Percentiles rank a stretch among this genome's conserved stretches.
Evolutionary conservation across 2,888 invertebrate genomes (phyloP).

Genomic region (Taphrorychus bicolor): DNA sequence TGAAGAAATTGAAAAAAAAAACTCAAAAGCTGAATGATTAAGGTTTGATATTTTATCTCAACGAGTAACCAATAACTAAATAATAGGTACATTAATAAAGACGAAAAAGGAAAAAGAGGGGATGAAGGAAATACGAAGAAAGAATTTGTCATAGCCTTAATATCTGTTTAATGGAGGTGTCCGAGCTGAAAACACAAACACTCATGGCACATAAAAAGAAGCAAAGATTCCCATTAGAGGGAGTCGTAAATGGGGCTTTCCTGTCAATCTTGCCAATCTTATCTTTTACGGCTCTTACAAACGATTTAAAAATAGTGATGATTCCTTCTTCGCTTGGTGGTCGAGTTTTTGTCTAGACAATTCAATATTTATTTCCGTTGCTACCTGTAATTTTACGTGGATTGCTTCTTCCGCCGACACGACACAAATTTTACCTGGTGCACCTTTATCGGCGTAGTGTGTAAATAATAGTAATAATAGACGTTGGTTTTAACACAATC

Average conservation of each 20-base stretch:
- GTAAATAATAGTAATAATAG: too few relatives aligned
- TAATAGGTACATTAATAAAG: too few relatives aligned
- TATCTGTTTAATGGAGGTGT: background rate
- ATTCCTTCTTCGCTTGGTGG: slow-evolving; percentile 42
- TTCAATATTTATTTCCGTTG: slow-evolving; percentile 46
- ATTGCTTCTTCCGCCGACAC: slow-evolving; percentile 35
- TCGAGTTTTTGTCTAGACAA: slow-evolving; percentile 46
- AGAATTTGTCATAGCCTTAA: background rate
- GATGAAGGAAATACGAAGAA: too few relatives aligned
- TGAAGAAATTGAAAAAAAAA: too few relatives aligned
- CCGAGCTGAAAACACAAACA: background rate
- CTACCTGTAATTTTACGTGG: slow-evolving; percentile 45
- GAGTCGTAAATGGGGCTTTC: slow-evolving; percentile 32
- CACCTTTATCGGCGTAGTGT: too few relatives aligned
- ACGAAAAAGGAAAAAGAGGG: too few relatives aligned
- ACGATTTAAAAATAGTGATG: slow-evolving; percentile 39
- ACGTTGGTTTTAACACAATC: too few relatives aligned
- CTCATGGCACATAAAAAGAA: background rate
- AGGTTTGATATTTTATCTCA: too few relatives aligned
- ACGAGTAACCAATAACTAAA: too few relatives aligned
- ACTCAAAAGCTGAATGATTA: too few relatives aligned
- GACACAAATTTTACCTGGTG: too few relatives aligned
- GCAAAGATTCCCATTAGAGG: slow-evolving; percentile 19
- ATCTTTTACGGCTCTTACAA: slow-evolving; percentile 30
- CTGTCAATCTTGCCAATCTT: slow-evolving; percentile 33